Evolutionary conservation across 2,113 vertebrate species (phyloP), one percentile per base, ranked within the genome.

Genomic region (Orientallactaga bullata): DNA sequence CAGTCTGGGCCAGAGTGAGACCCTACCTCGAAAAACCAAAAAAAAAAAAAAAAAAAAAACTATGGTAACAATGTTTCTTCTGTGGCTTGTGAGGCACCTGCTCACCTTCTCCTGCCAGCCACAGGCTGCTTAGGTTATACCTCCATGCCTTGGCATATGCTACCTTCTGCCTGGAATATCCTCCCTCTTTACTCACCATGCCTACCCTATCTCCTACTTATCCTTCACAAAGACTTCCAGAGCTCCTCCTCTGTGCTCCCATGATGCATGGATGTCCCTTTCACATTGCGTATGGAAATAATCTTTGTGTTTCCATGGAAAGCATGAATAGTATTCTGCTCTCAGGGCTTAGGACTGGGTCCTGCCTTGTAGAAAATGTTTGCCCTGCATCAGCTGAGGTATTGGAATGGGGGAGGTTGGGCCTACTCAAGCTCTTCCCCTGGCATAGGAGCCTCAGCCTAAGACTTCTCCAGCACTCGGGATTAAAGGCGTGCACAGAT

Each of bases 241-340:
- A 26, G 3, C 61, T 7, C 37, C 32, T 39, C 73, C 32, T 65
- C 18, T 55, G 15, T n/a, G 39, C 35, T 51, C 2, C 71, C 2
- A 10, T 1, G 28, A 42, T 7, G 2, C 26, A 2, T 3, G 8
- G 32, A 0, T 60, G 2, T 58, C 15, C 11, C 60, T 79, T 77
- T 6, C 2, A 4, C 10, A 32, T 32, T 32, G 71, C 65, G 5
- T 2, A 2, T 91, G 76, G 76, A 60, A 72, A 18, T 5, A 17
- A 20, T 18, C 20, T 30, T 18, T 63, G 2, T 37, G 39, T 77
- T 72, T 72, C 47, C 72, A 24, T 4, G 2, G 2, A 80, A 61
- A 35, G 17, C 21, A n/a, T 35, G 42, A n/a, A n/a, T 30, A 30
- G 51, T 10, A 0, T 82, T 55, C 42, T 66, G 3, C 30, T 74